Percentiles rank a stretch among this genome's conserved stretches.
phyloP scores from a whole-genome alignment of 2,797 vertebrate species.

The Eupleurogrammus muticus region DNA sequence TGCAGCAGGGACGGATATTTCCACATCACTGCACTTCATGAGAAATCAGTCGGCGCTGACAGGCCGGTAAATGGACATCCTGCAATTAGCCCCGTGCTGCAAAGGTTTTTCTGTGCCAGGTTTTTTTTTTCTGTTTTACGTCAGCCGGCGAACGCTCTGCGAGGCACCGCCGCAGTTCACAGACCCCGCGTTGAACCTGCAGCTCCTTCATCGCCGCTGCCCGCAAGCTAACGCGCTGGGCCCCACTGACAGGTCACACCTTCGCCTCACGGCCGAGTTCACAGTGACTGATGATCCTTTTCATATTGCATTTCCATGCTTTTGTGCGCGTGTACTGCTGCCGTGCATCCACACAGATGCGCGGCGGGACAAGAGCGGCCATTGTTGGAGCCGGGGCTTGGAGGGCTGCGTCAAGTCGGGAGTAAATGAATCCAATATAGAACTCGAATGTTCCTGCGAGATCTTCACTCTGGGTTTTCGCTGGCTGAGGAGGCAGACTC shows the following conservation, averaged over 20 bases:
- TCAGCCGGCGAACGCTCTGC: constrained; percentile 23
- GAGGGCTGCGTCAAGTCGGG: too few relatives aligned
- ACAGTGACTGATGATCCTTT: background rate
- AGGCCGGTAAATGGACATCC: constrained; percentile 12
- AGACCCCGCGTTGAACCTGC: constrained; percentile 14
- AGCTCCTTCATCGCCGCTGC: constrained; percentile 1
- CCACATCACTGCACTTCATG: constrained; percentile 12
- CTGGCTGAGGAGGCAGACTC: constrained; percentile 1
- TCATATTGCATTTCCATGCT: background rate
- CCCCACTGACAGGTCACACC: constrained; percentile 4
- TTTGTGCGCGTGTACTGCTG: background rate
- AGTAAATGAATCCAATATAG: background rate
- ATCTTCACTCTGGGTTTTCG: background rate
- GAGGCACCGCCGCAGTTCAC: background rate
- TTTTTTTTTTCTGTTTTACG: background rate
- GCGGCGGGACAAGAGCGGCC: background rate
- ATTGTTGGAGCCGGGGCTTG: background rate
- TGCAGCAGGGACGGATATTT: background rate
- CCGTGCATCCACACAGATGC: background rate
- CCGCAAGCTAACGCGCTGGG: background rate
- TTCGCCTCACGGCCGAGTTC: background rate
- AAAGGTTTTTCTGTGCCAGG: constrained; percentile 29
- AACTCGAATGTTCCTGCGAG: background rate
- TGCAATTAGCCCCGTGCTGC: constrained; percentile 10
- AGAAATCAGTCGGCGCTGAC: constrained; percentile 14